Percentiles rank a stretch among this genome's conserved stretches.
These are phyloP conservation scores for Callimorpha dominula DNA, from an alignment of 2,888 invertebrate genomes.

Conservation along the genomic window DNA sequence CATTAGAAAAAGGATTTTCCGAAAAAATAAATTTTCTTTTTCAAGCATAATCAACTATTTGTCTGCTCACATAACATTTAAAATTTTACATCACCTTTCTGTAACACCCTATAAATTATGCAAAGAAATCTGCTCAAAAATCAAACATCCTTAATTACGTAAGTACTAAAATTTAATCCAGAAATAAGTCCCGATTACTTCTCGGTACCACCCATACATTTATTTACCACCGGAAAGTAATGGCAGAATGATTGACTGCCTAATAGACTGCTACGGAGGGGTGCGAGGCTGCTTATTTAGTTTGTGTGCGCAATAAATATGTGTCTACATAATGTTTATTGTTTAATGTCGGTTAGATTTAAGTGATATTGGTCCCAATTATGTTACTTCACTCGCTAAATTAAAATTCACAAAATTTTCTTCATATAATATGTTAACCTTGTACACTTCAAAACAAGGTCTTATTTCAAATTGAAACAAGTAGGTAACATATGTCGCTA, in stretches of 20 bases:
- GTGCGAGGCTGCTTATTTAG: conserved; percentile 16
- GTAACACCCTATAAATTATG: not conserved
- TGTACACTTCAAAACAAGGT: no score
- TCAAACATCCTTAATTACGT: not conserved
- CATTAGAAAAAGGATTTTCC: no score
- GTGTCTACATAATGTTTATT: conserved; percentile 22
- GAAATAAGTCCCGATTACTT: conserved; percentile 14
- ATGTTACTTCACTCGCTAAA: not conserved
- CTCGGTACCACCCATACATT: conserved; percentile 25
- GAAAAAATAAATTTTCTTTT: no score
- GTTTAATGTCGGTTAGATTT: conserved; percentile 16
- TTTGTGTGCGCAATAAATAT: conserved; percentile 14
- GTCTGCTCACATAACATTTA: no score
- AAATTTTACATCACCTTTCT: no score
- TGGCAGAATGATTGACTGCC: conserved; percentile 77
- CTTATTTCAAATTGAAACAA: no score
- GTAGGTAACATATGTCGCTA: no score
- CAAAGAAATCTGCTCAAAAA: not conserved
- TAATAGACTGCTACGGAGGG: conserved; percentile 59
- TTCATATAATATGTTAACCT: no score
- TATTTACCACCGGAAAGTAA: conserved; percentile 66
- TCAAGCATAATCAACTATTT: no score
- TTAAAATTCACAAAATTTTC: not conserved
- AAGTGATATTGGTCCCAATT: not conserved
- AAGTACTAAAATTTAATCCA: conserved; percentile 6